Evolutionary conservation across 53 echinoderm and acorn worm genomes (phyloP).

Genomic region (Echinometra lucunter): DNA sequence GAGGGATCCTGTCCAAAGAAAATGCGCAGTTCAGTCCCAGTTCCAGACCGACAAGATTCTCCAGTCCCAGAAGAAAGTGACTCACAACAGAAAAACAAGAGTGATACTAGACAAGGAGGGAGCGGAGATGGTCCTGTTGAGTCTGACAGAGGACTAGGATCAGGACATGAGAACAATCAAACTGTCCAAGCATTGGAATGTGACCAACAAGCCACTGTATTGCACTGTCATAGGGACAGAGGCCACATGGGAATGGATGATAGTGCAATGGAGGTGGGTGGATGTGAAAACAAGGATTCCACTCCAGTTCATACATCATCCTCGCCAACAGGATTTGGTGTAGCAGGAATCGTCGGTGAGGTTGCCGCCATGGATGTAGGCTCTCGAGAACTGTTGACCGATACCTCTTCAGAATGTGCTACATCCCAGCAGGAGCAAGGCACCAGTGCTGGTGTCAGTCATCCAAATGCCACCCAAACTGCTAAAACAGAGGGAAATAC

Average conservation of each 20-base stretch:
- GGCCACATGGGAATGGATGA: neutral
- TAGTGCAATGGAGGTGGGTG: neutral
- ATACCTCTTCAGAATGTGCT: neutral
- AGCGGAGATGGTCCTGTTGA: neutral
- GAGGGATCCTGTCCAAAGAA: neutral
- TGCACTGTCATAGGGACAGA: neutral
- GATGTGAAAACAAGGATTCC: neutral
- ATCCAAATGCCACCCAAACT: neutral
- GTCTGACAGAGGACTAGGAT: neutral
- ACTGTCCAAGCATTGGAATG: neutral
- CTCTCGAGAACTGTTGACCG: neutral
- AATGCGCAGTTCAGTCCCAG: neutral
- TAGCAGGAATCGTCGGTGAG: neutral
- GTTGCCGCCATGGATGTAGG: neutral
- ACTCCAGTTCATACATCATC: neutral
- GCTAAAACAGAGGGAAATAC: neutral
- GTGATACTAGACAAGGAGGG: neutral
- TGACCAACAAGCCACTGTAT: neutral
- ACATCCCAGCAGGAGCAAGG: neutral
- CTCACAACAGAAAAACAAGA: neutral
- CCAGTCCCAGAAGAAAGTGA: neutral
- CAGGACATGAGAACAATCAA: neutral
- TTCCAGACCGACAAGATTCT: neutral
- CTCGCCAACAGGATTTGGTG: neutral
- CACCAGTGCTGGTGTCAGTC: neutral